Percentiles rank a stretch among this genome's conserved stretches.
Evolutionary conservation across 2,113 vertebrate genomes (phyloP).

Genomic region (Pyrgilauda ruficollis): DNA sequence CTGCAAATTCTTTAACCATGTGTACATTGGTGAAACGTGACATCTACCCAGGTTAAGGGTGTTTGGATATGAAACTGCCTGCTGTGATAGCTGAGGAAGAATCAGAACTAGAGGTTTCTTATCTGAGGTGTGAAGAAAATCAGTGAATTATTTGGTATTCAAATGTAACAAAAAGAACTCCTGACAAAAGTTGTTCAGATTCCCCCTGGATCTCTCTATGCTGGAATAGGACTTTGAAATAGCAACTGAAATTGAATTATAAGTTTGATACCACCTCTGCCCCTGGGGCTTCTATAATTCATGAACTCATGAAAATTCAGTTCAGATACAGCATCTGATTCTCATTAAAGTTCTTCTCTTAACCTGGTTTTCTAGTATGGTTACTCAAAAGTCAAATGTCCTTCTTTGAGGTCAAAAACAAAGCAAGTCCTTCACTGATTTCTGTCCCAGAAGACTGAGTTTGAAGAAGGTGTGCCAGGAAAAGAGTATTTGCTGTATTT

Average conservation of each 20-base stretch:
- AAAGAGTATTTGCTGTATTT: neutral
- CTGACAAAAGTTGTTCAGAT: neutral
- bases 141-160: neutral
- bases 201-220: neutral
- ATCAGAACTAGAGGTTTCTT: neutral
- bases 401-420: neutral
- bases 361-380: neutral
- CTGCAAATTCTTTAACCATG: neutral
- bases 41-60: neutral
- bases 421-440: neutral
- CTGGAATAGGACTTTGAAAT: neutral
- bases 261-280: slow-evolving; percentile 1
- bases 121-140: neutral
- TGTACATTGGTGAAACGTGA: neutral
- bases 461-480: neutral
- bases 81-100: neutral
- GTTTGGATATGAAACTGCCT: neutral
- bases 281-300: slow-evolving; percentile 6
- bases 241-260: neutral
- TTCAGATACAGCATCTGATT: neutral
- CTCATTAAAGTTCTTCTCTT: neutral
- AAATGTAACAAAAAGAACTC: neutral
- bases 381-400: neutral
- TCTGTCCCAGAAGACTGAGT: neutral
- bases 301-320: slow-evolving; percentile 8